Evolutionary conservation across 2,113 vertebrate species (phyloP).

Genomic region (Sus scrofa): T2T-Sscrofa CM000812.6:18073001-18073500

Average conservation of each 20-base stretch:
- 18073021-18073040: not conserved
- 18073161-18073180: not conserved
- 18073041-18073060: not conserved
- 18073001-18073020: not conserved
- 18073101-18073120: not conserved
- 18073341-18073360: constrained; percentile 78
- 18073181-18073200: not conserved
- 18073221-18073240: constrained; percentile 78
- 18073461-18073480: constrained; percentile 84
- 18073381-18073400: constrained; percentile 85
- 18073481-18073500: constrained; percentile 79
- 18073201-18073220: constrained; percentile 56
- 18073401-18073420: constrained; percentile 86
- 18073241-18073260: constrained; percentile 78
- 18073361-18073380: constrained; percentile 85
- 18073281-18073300: constrained; percentile 80
- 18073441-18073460: constrained; percentile 78
- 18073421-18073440: constrained; percentile 84
- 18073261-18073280: constrained; percentile 81
- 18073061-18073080: not conserved
- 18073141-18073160: not conserved
- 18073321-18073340: constrained; percentile 36
- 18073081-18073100: not conserved
- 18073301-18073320: constrained; percentile 78
- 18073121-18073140: not conserved